Percentiles rank a stretch among this genome's conserved stretches.
These are phyloP conservation scores for Onychomys arenicola DNA, from an alignment of 2,797 vertebrate genomes.

Conservation along the genomic window DNA sequence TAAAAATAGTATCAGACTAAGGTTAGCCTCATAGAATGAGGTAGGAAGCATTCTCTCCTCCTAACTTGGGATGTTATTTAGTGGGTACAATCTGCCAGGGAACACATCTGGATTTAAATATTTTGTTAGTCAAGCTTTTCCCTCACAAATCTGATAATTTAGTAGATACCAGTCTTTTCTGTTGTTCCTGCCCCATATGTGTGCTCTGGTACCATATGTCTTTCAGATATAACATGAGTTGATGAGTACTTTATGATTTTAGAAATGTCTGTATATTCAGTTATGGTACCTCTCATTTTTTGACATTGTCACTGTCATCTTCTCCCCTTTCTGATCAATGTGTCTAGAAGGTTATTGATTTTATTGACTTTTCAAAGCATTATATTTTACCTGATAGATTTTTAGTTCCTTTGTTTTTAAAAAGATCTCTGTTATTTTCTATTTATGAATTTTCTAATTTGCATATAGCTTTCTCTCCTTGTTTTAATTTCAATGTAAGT, in stretches of 20 bases:
- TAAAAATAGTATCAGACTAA: not conserved
- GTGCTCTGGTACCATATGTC: not conserved
- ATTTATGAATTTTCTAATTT: not conserved
- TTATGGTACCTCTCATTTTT: not conserved
- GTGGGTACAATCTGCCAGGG: not conserved
- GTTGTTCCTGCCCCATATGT: not conserved
- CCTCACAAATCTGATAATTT: not conserved
- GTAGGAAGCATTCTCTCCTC: not conserved
- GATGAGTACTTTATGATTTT: not conserved
- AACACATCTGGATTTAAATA: not conserved
- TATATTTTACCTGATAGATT: not conserved
- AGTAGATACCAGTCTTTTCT: not conserved
- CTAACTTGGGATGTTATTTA: not conserved
- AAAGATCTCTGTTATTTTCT: not conserved
- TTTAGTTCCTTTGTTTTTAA: not conserved
- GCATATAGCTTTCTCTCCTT: not conserved
- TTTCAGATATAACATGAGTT: not conserved
- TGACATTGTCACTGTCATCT: not conserved
- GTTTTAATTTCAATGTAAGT: not conserved
- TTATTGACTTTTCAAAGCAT: not conserved
- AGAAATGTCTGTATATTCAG: not conserved
- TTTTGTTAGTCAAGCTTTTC: not conserved
- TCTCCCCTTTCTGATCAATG: not conserved
- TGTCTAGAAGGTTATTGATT: not conserved
- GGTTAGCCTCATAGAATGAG: not conserved